Conservation (phyloP, 1,140 invertebrate genomes). For the Mamestra configurata region DNA sequence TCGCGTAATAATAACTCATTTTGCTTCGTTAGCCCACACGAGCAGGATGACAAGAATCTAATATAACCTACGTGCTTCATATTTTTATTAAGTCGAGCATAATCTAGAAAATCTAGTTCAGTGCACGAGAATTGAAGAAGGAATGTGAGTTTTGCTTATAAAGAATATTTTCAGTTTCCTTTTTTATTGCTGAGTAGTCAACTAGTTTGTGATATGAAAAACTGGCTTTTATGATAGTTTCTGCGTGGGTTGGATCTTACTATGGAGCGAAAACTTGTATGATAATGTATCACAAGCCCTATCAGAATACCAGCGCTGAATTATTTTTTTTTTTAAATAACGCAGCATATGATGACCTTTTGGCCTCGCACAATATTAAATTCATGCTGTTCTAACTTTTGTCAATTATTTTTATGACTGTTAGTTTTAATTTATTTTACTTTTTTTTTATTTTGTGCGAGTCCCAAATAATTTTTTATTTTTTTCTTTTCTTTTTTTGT, state of each 20-base stretch:
- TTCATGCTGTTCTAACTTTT: too few species aligned
- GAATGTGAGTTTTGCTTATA: constrained; percentile 25
- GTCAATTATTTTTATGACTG: too few species aligned
- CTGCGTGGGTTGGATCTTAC: neutral
- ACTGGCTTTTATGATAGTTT: neutral
- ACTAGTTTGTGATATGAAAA: neutral
- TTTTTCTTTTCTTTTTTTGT: too few species aligned
- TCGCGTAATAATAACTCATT: constrained; percentile 18
- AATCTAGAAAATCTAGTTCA: constrained; percentile 33
- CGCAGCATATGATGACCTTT: too few species aligned
- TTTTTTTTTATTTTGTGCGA: too few species aligned
- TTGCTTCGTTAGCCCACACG: neutral
- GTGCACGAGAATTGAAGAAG: constrained; percentile 13
- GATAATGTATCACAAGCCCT: too few species aligned
- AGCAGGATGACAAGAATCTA: neutral
- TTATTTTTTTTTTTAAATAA: too few species aligned
- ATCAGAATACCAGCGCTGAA: too few species aligned
- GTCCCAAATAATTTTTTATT: too few species aligned
- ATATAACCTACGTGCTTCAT: constrained; percentile 29
- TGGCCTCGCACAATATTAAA: too few species aligned
- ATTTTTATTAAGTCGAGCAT: constrained; percentile 35
- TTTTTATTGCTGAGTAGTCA: neutral
- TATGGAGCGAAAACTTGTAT: too few species aligned
- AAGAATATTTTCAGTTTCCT: neutral
- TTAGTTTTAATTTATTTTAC: too few species aligned